Base-by-base conservation (phyloP, 2,888 invertebrate species). In the Chymomyza fuscimana region DNA sequence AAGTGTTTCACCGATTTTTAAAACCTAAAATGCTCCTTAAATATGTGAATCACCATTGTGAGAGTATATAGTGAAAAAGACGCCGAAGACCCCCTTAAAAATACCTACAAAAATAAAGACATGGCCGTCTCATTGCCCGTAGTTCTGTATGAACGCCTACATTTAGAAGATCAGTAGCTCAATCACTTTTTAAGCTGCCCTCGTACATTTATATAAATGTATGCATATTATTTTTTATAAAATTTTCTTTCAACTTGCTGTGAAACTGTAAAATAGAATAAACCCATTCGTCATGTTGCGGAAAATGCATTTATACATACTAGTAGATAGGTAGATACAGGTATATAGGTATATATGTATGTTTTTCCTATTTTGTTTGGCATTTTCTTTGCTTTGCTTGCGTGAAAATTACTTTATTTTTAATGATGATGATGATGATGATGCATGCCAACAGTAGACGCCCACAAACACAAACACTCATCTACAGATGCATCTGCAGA, bases 321-420 rank as follows among this genome's bases (percentile, higher is more conserved):
- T 32, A 32, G 32, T 9, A 9, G 5, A 32, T 32, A 32, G 32
- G 32, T 32, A 32, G 32, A 32, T 5, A 32, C 32, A 1, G 1
- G 32, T 32, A 7, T 32, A 5, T 32, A 32, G 5, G 32, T 32
- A 54, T 22, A 54, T 54, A 89, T 85, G 73, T 54, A 86, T 80
- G 87, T 84, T 86, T 86, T 50, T 89, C 79, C 77, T 81, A 58
- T 58, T 87, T 76, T 71, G 75, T 72, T 54, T 68, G 74, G 88
- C 79, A 88, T 61, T 50, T 63, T 15, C 52, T 52, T 12, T 22
- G 50, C 63, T 63, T 58, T 54, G 32, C 79, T 86, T 88, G 88
- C 85, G 89, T 85, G 89, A 85, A 85, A 85, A 85, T 85, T 81
- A 79, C 85, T 89, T 86, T 84, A 87, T 89, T 86, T 87, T 88